Conservation (phyloP, 2,113 vertebrate species). For the Melanostigma gelatinosum region DNA sequence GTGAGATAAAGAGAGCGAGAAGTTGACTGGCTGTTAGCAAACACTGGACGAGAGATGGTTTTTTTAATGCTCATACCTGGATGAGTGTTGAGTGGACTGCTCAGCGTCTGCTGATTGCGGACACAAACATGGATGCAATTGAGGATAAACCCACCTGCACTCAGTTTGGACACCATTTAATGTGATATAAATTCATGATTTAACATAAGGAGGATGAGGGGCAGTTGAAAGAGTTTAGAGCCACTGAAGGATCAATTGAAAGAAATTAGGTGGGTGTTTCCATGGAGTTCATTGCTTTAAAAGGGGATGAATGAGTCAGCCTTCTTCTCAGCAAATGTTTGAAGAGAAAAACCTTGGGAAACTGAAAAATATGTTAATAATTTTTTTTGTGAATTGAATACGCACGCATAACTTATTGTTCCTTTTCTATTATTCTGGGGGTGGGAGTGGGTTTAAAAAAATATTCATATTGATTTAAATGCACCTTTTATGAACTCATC, state of each 20-base stretch:
- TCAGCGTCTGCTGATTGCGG: conserved; percentile 10
- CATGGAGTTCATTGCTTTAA: neutral
- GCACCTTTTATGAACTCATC: neutral
- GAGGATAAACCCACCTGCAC: neutral
- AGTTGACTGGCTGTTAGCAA: neutral
- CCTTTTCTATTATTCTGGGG: neutral
- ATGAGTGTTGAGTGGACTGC: conserved; percentile 17
- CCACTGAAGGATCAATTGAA: conserved; percentile 3
- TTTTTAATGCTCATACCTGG: conserved; percentile 8
- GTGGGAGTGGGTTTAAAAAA: neutral
- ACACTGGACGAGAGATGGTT: neutral
- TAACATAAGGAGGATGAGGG: neutral
- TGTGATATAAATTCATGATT: neutral
- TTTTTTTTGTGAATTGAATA: conserved; percentile 1
- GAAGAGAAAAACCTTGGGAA: conserved; percentile 1
- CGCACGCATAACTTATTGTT: neutral
- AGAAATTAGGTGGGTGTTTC: conserved; percentile 20
- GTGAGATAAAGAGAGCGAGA: neutral
- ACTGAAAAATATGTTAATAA: neutral
- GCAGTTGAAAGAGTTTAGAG: neutral
- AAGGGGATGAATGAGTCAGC: conserved; percentile 24
- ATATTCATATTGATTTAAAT: neutral
- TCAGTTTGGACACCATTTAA: neutral
- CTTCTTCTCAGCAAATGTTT: neutral
- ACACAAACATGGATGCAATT: neutral